Evolutionary conservation across 2,797 vertebrate genomes (phyloP), one percentile per base, ranked within the genome.

Genomic region (Arnoldichthys spilopterus): DNA sequence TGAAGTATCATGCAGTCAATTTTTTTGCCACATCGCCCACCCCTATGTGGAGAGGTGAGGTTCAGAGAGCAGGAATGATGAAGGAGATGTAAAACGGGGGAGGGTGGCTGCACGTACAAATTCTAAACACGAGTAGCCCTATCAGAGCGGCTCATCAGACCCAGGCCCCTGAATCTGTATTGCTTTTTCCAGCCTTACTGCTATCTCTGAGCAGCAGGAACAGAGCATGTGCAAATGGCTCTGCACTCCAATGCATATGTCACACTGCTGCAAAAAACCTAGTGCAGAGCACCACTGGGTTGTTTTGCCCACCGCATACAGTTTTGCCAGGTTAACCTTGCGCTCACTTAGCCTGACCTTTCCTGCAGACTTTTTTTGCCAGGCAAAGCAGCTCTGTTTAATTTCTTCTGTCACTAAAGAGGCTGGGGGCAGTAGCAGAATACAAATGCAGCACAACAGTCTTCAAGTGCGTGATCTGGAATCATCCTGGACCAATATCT

Each of bases 401-500:
- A 78, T 73, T 76, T 78, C 61, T 47, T 61, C 45, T 69, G 56
- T 76, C 79, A 73, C 79, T 72, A 67, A 66, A 69, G 79, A 61
- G 54, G 26, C 54, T 12, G 20, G 45, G 78, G 72, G 20, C 54
- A 51, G 18, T 15, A 6, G 2, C 45, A 51, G 76, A 79, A 82
- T 82, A 69, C 58, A 73, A 81, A 84, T 82, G 66, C 30, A 47
- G 26, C 26, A 34, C 74, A 67, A 49, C 51, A 32, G 15, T 66
- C 26, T 53, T 47, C 56, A 63, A 2, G 74, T 47, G 40, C 59
- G 9, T 82, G 49, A 71, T 45, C 66, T 22, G 28, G 64, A 82
- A 82, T 82, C 58, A 75, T 34, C 69, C 22, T 6, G 49, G 22
- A 61, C 59, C 56, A 75, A 78, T 78, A 82, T 26, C 12, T 4